Evolutionary conservation across 2,888 invertebrate species (phyloP), one percentile per base, ranked within the genome.

Genomic region (Agrypnus murinus): DNA sequence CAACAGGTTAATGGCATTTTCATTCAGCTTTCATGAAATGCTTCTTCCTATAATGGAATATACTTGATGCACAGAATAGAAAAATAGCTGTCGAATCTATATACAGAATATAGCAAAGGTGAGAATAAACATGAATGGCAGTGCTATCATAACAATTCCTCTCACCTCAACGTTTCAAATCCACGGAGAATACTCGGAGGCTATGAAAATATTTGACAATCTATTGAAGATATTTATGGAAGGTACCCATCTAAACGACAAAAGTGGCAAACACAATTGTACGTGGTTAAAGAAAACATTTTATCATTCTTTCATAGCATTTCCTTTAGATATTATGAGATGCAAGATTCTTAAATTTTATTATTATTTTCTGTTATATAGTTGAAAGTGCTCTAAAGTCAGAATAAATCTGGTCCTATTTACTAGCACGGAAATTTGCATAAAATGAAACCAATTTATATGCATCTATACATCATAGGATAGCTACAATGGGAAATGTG

Each of bases 181-280:
- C 43, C 58, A 8, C 25, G 8, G 55, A 55, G 55, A 36, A 55
- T 55, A 32, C 55, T 55, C 19, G 55, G 36, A 19, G 19, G 58
- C 46, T 63, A 63, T 48, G 48, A 63, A 63, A 63, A 63, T 48
- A 48, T 63, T 63, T 63, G 63, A 38, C 31, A 58, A 58, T 46
- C 63, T 63, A 48, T 63, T 50, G 36, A 64, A 10, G 64, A 64
- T 64, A 53, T 64, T 55, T 64, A 64, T 64, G 32, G 15, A 64
- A 55, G 64, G 64, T 32, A 55, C 53, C 50, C 50, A 48, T 55
- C 53, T 36, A 64, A 38, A 15, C 58, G 43, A 17, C 40, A 43
- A 58, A 58, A 17, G 58, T 43, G 43, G 57, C 58, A 31, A 50
- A 15, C 36, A 55, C 55, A 55, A 55, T 55, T 31, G 15, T 55